Evolutionary conservation across 2,113 vertebrate species (phyloP), one percentile per base, ranked within the genome.

Genomic region (Symphodus melops): DNA sequence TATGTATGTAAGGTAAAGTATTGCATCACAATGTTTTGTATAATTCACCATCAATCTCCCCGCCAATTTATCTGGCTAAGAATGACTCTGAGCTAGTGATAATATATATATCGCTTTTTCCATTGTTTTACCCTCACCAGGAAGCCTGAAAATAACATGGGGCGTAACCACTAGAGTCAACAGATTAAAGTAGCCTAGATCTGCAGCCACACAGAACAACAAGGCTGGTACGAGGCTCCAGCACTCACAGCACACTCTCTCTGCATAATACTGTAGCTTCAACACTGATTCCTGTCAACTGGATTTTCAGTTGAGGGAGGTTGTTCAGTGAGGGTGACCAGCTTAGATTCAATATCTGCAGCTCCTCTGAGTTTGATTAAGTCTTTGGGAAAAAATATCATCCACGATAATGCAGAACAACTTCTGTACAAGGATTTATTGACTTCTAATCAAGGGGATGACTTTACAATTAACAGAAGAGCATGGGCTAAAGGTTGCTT

Each of bases 191-290:
- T 75, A 66, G 28, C 54, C 68, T 9, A 51, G 61, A 78, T 59
- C 78, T 82, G 75, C 68, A 80, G 67, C 66, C 59, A 51, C 21
- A 72, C 66, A 79, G 48, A 82, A 74, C 52, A 39, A 42, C 52
- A 39, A 42, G n/a, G 65, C 75, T 46, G 74, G 79, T 78, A 78
- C 33, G 68, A 74, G 69, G 79, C 68, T 72, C 41, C 59, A 57
- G 9, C 8, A 48, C 67, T 52, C 51, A 23, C 57, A 41, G 11
- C 37, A 67, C 63, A 25, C 57, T 52, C 52, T 13, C 28, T 21
- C 61, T 54, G 62, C 1, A 19, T 70, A 75, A n/a, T n/a, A n/a
- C n/a, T n/a, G n/a, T 19, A 61, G 58, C 58, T 57, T 20, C 9
- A 9, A 56, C 60, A 79, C 81, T 1, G 54, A 89, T 78, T 86